Conservation (phyloP, 2,797 vertebrate species). For the Clarias platycephalus region DNA sequence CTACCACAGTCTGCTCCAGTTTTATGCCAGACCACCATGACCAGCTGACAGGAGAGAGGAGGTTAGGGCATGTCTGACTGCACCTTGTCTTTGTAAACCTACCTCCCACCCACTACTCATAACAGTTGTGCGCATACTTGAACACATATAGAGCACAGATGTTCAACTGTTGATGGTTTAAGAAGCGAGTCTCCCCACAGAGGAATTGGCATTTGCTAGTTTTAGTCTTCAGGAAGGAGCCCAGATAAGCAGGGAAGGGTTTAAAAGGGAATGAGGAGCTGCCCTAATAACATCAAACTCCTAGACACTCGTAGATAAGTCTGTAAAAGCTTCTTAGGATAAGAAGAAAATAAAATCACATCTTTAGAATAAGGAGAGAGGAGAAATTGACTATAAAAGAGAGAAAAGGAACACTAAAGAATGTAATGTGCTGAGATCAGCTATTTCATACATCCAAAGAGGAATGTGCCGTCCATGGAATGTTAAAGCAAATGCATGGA, state of each 20-base stretch:
- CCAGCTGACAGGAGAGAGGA: slow-evolving; percentile 37
- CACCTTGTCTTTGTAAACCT: slow-evolving; percentile 30
- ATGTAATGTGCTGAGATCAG: slow-evolving; percentile 23
- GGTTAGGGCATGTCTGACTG: slow-evolving; percentile 37
- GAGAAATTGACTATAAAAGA: slow-evolving; percentile 2
- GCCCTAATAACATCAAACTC: neutral
- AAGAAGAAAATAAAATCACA: slow-evolving; percentile 25
- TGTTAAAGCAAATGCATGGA: slow-evolving; percentile 35
- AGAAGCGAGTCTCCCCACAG: neutral
- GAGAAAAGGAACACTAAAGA: neutral
- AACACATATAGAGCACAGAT: slow-evolving; percentile 52
- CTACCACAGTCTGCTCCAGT: slow-evolving; percentile 34
- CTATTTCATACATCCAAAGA: slow-evolving; percentile 36
- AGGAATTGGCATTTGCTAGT: slow-evolving; percentile 13
- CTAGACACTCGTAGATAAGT: neutral
- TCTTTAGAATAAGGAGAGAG: slow-evolving; percentile 22
- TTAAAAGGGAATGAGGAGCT: neutral
- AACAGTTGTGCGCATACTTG: slow-evolving; percentile 49
- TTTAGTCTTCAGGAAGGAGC: slow-evolving; percentile 6
- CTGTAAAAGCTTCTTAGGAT: slow-evolving; percentile 8
- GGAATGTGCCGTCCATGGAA: slow-evolving; percentile 34
- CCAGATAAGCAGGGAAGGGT: neutral
- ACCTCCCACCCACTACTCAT: slow-evolving; percentile 41
- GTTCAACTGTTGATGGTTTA: slow-evolving; percentile 30
- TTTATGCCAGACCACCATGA: slow-evolving; percentile 42